Conservation (phyloP, 1,140 invertebrate species). For the Drosophila persimilis region DNA sequence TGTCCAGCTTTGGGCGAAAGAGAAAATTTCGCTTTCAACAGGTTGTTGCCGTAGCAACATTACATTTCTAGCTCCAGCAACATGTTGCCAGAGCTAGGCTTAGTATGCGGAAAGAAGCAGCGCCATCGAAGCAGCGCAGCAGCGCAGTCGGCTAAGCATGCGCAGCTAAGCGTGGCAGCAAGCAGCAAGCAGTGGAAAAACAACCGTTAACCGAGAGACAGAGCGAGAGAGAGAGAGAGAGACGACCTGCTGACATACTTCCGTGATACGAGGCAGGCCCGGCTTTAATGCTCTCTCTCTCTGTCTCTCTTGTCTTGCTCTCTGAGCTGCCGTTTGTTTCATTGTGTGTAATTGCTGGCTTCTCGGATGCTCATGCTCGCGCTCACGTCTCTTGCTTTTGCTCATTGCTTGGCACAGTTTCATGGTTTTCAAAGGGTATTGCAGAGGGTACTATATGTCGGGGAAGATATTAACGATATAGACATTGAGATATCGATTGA, state of each 20-base stretch:
- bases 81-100: constrained; percentile 58
- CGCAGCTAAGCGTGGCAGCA: constrained; percentile 71
- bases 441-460: constrained; percentile 6
- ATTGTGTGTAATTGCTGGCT: constrained; percentile 42
- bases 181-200: constrained; percentile 60
- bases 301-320: constrained; percentile 11
- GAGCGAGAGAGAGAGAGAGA: constrained; percentile 14
- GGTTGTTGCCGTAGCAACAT: constrained; percentile 65
- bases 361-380: constrained; percentile 35
- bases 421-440: constrained; percentile 25
- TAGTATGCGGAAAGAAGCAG: constrained; percentile 59
- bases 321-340: constrained; percentile 18
- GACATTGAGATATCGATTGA: too few species aligned
- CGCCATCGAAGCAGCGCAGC: constrained; percentile 26
- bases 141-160: constrained; percentile 60
- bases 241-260: constrained; percentile 83
- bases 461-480: too few species aligned
- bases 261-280: constrained; percentile 62
- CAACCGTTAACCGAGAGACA: constrained; percentile 80
- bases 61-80: constrained; percentile 45
- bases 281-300: constrained; percentile 17
- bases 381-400: constrained; percentile 47
- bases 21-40: constrained; percentile 83
- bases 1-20: constrained; percentile 54
- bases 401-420: constrained; percentile 60